Base-by-base conservation (phyloP, 92 coral and sea anemone genomes). In the Pocillopora meandrina region DNA sequence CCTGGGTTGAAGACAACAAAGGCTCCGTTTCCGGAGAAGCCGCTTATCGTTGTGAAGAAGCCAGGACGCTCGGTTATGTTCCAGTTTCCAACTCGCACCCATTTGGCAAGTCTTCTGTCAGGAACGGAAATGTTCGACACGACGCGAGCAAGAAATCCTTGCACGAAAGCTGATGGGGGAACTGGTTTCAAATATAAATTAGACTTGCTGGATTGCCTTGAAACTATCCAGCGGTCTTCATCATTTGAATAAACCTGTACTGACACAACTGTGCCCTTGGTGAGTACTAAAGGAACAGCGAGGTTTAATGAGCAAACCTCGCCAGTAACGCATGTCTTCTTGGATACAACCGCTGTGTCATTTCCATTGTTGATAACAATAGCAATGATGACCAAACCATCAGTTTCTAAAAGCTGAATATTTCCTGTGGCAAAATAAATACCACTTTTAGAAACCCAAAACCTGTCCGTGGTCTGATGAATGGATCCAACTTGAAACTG, bases 401-500 rank as follows among this genome's bases (percentile, higher is more conserved):
- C 56, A 11, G 87, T 75, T 61, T 61, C 75, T 18, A 80, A 33
- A 18, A 90, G 78, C 77, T 76, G 73, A n/a, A 90, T 82, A 67
- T 81, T 90, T 9, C 84, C 87, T 1, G 80, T 82, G 18, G 82
- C 26, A 31, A 81, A 56, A 65, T 86, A 90, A 63, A 86, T 18
- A 12, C 92, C 92, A 17, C 79, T 72, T n/a, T 60, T 73, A 55
- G 84, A 23, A 18, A 86, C 81, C 65, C 63, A 74, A 77, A 90
- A 90, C 72, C 92, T 87, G 66, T 86, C 93, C 2, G 86, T 86
- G 56, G 90, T 90, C 70, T 82, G 90, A n/a, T 86, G 93, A 74
- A 90, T 77, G 1, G 90, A 90, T 31, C 93, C 93, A 21, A 86
- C 90, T 67, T 90, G 90, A 69, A 86, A 90, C 80, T 90, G 93